These are phyloP conservation scores for Pelodiscus sinensis DNA, from an alignment of 2,113 vertebrate species.

Conservation along the genomic window DNA sequence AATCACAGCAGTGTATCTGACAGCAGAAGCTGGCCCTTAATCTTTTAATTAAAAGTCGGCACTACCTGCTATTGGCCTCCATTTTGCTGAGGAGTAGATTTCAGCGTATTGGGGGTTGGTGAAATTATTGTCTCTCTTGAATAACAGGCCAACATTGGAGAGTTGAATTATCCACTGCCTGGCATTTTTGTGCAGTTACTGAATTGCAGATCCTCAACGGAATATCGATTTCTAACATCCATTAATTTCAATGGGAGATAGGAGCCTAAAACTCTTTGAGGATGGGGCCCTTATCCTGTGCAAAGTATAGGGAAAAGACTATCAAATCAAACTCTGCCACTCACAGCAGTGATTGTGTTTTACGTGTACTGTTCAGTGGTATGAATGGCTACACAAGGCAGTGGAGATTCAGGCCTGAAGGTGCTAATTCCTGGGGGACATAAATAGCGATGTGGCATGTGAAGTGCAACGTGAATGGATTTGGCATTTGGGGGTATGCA, in stretches of 20 bases:
- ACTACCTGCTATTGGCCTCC: background rate
- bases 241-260: background rate
- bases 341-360: background rate
- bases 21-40: constrained; percentile 1
- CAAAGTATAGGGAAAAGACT: background rate
- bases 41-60: background rate
- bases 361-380: background rate
- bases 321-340: background rate
- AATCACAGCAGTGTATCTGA: background rate
- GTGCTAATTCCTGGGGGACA: background rate
- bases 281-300: background rate
- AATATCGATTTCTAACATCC: background rate
- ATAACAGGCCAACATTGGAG: background rate
- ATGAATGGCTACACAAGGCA: background rate
- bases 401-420: background rate
- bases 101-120: rapidly evolving
- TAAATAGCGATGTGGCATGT: background rate
- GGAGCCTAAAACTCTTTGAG: background rate
- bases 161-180: background rate
- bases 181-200: rapidly evolving
- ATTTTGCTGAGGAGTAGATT: background rate
- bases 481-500: background rate
- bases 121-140: background rate
- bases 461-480: background rate
- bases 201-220: background rate